Evolutionary conservation across 2,113 vertebrate species (phyloP).

Genomic region (Mesoclemmys tuberculata): DNA sequence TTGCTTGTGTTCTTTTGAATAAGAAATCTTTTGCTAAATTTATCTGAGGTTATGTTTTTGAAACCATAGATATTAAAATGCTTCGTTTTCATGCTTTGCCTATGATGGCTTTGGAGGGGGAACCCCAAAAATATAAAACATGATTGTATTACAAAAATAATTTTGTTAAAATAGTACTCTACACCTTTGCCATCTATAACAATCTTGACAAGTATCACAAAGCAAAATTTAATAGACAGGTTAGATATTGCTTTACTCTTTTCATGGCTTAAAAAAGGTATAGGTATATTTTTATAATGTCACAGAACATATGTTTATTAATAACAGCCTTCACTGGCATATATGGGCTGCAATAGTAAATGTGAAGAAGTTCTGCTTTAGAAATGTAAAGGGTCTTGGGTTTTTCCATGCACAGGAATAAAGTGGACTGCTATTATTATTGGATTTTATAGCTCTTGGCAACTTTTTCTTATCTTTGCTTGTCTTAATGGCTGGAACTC

Average conservation of each 20-base stretch:
- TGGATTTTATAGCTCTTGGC: not conserved
- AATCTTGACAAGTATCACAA: not conserved
- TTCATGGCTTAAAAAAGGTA: not conserved
- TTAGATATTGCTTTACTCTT: not conserved
- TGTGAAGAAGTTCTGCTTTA: not conserved
- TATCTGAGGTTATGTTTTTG: conserved; percentile 13
- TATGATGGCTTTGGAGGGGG: not conserved
- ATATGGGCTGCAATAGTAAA: not conserved
- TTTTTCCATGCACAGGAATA: not conserved
- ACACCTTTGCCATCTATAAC: not conserved
- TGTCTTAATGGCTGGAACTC: not conserved
- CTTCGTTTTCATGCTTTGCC: not conserved
- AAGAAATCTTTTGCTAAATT: conserved; percentile 35
- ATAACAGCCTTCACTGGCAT: not conserved
- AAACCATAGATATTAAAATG: conserved; percentile 14
- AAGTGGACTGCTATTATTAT: not conserved
- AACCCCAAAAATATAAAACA: conserved; percentile 7
- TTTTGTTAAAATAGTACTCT: not conserved
- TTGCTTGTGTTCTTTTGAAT: not conserved
- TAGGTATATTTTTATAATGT: not conserved
- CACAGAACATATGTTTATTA: not conserved
- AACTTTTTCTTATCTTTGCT: not conserved
- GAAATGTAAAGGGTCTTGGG: not conserved
- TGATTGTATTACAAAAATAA: not conserved
- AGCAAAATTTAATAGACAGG: not conserved